Evolutionary conservation across 2,113 vertebrate genomes (phyloP), one percentile per base, ranked within the genome.

Genomic region (Casuarius casuarius): DNA sequence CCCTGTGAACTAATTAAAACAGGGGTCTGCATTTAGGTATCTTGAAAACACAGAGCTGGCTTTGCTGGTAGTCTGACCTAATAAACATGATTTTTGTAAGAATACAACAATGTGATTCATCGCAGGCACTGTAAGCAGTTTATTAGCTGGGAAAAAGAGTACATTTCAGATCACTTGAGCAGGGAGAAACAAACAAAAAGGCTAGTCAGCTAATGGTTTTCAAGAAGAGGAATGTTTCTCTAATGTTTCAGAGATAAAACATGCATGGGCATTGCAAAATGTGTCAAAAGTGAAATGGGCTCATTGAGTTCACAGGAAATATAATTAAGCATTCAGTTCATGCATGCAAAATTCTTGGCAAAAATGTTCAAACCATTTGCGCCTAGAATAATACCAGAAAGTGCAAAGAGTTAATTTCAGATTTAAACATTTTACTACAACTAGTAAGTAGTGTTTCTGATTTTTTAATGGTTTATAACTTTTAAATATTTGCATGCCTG

Each of bases 131-230:
- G 42, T 77, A 89, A 97, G n/a, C 28, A 33, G 3, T 68, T 71
- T 35, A 89, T 89, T 92, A 91, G 81, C 89, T 44, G 91, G 95
- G 70, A 63, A 85, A 78, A 89, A 52, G 25, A 9, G 19, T 1
- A 62, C 2, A 31, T 56, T 73, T 80, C 83, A 40, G 38, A 92
- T 62, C 33, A 42, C 51, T 81, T 94, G 68, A 87, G 71, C 71
- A 92, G 84, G 67, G 48, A 96, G 91, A 96, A 93, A 94, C 8
- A 22, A 93, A 96, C 70, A 65, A 87, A 96, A 95, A 97, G 82
- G 38, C 49, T 71, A 68, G 58, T 86, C 52, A 85, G 31, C 18
- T 89, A 88, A 90, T 38, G 42, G 92, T 68, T 67, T 93, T 51
- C 61, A 95, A 87, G 44, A 92, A 77, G 23, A 87, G 29, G 76